Evolutionary conservation across 2,797 vertebrate species (phyloP), one percentile per base, ranked within the genome.

Genomic region (Naso thynnoides): DNA sequence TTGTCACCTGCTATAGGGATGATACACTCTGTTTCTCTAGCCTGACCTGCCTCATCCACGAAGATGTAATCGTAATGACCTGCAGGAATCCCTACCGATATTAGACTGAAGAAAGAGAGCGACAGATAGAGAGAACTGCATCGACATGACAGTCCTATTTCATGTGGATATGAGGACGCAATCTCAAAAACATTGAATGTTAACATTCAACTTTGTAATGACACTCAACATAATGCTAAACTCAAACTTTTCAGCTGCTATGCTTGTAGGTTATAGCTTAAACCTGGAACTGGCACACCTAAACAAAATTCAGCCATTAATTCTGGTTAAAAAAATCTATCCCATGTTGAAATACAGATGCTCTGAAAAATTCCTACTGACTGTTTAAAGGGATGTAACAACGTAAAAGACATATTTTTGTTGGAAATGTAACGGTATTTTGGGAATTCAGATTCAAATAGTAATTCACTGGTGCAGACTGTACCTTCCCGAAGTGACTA

Each of bases 401-500:
- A n/a, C n/a, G n/a, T n/a, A n/a, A n/a, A n/a, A n/a, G n/a, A n/a
- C n/a, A n/a, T n/a, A n/a, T 24, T 49, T 62, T 49, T 19, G 11
- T 5, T 21, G 13, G 10, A 9, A 29, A 39, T 42, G 15, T 1
- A 29, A n/a, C 19, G 6, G 24, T 54, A 33, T 54, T 16, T 18
- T 14, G 26, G 24, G 54, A 23, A 19, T 41, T 8, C 3, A 49
- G 21, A 36, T 11, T 21, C 2, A 29, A 39, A 13, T 23, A 14
- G 14, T 33, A 27, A 44, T 29, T 14, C 2, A 50, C 14, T 50
- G 33, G 23, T 21, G 36, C 6, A 13, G 23, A 42, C 39, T 42
- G 8, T 82, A 98, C 97, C 96, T 95, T 92, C 94, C 95, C 0
- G 96, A 96, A 8, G 95, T 95, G 69, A 94, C 73, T 78, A 97